Conservation (phyloP, 2,113 vertebrate species). For the Ictidomys tridecemlineatus region DNA sequence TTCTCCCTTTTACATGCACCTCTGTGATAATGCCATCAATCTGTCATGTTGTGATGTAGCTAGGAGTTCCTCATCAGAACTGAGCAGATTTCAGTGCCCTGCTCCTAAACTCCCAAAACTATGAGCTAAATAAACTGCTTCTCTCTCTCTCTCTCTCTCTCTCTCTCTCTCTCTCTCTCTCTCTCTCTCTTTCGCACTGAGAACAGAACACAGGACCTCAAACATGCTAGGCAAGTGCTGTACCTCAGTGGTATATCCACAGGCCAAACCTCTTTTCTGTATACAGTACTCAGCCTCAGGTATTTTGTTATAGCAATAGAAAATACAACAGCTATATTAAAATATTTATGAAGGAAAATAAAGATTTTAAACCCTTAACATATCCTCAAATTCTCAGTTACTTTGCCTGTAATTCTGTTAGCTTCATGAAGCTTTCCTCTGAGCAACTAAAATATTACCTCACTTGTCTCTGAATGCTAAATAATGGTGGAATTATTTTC, state of each 20-base stretch:
- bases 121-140: background rate
- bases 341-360: constrained; percentile 15
- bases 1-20: background rate
- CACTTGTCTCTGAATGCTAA: background rate
- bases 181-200: background rate
- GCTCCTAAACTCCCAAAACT: background rate
- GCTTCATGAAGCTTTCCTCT: constrained; percentile 38
- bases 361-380: constrained; percentile 24
- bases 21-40: background rate
- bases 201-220: no score
- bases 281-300: background rate
- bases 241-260: background rate
- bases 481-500: background rate
- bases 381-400: constrained; percentile 39
- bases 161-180: no score
- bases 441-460: background rate
- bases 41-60: background rate
- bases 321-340: background rate
- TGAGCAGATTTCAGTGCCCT: background rate
- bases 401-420: constrained; percentile 58
- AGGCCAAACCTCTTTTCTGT: background rate
- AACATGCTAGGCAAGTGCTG: background rate
- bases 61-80: no score
- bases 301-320: background rate
- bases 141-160: background rate